Evolutionary conservation across 2,113 vertebrate species (phyloP).

Genomic region (Myrmophylax atrothorax): DNA sequence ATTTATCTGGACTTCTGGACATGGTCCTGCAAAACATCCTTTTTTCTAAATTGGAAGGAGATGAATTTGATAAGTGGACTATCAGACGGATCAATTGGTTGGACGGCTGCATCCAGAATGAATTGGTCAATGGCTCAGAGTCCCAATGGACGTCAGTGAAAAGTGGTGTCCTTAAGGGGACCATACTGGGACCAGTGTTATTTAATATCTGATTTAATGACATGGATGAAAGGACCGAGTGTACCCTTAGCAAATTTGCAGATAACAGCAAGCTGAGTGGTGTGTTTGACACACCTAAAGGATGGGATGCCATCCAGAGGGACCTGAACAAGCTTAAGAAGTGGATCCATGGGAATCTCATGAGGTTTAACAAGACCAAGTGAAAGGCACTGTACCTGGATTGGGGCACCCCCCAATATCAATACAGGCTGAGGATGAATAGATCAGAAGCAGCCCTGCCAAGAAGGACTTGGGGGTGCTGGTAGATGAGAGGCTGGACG

Average conservation of each 20-base stretch:
- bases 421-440: not conserved
- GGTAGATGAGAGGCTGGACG: not conserved
- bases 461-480: not conserved
- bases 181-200: not conserved
- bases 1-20: not conserved
- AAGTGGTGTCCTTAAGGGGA: not conserved
- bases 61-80: not conserved
- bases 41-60: not conserved
- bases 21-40: not conserved
- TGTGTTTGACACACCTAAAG: not conserved
- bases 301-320: not conserved
- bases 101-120: no score
- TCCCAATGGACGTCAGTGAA: not conserved
- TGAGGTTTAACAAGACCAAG: not conserved
- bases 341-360: not conserved
- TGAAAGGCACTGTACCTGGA: not conserved
- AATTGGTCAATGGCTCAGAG: not conserved
- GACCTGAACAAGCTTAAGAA: not conserved
- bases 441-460: not conserved
- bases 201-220: not conserved
- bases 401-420: fast-evolving
- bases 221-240: not conserved
- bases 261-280: not conserved
- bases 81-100: not conserved
- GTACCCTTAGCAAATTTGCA: not conserved